Evolutionary conservation across 1,140 invertebrate genomes (phyloP).

Genomic region (Eulimnadia texana): DNA sequence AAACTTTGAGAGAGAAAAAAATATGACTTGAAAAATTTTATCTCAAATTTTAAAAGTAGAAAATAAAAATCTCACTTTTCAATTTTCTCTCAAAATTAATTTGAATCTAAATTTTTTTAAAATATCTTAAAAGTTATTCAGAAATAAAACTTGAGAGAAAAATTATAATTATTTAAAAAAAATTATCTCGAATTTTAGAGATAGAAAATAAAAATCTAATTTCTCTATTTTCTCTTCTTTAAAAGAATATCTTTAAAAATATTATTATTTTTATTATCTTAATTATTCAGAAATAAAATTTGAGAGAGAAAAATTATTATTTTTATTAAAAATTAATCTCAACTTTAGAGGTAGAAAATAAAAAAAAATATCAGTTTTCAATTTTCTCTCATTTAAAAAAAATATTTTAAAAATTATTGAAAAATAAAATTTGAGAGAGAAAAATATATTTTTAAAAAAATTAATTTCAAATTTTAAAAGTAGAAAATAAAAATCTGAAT

Average conservation of each 20-base stretch:
- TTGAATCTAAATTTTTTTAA: neutral
- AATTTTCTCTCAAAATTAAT: neutral
- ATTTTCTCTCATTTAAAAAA: neutral
- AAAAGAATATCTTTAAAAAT: neutral
- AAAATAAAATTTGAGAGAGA: too few species aligned
- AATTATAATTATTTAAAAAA: neutral
- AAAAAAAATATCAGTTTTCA: neutral
- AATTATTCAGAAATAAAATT: neutral
- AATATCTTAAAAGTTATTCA: neutral
- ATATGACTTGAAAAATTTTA: neutral
- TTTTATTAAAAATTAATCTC: too few species aligned
- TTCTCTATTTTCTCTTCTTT: neutral
- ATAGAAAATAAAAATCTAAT: neutral
- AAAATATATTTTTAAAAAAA: neutral
- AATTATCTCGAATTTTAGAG: too few species aligned
- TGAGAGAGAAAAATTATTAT: neutral
- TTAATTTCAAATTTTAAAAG: neutral
- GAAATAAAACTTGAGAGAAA: neutral
- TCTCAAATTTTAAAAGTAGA: neutral
- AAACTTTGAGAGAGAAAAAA: too few species aligned
- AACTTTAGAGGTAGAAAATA: too few species aligned
- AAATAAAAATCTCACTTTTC: neutral
- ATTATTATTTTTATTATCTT: neutral
- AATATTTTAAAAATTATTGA: too few species aligned
- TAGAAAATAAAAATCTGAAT: neutral